A percentile compares a stretch with the other conserved stretches of the same genome.
Evolutionary conservation across 2,113 vertebrate genomes (phyloP).

Genomic region (Beaufortia kweichowensis): DNA sequence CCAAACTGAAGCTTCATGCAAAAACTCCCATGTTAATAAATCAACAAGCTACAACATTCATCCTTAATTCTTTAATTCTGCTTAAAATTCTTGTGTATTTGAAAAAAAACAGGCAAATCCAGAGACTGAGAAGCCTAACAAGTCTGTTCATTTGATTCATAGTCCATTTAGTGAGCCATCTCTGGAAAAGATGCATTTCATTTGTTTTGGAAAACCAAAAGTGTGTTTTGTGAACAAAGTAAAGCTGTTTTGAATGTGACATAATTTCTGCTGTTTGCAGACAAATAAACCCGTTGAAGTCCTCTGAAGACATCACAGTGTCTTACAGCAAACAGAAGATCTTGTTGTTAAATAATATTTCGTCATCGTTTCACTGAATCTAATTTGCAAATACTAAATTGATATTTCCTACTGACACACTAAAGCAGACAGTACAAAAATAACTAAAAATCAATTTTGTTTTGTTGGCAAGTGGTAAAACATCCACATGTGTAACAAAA

Average conservation of each 20-base stretch:
- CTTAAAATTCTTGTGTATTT: background rate
- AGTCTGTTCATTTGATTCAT: background rate
- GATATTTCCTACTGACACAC: too few species aligned
- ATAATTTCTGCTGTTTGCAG: background rate
- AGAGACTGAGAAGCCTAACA: background rate
- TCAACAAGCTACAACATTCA: background rate
- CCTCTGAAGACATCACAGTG: background rate
- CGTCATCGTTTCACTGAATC: too few species aligned
- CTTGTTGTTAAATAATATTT: too few species aligned
- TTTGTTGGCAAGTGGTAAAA: too few species aligned
- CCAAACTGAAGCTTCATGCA: background rate
- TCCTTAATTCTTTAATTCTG: background rate
- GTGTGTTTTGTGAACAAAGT: background rate
- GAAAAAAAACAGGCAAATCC: too few species aligned
- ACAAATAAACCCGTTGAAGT: background rate
- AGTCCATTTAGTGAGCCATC: background rate
- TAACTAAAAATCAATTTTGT: too few species aligned
- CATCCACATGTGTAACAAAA: too few species aligned
- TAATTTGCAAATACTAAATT: too few species aligned
- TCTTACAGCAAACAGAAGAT: too few species aligned
- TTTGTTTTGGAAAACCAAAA: slow-evolving; percentile 5
- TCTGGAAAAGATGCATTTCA: background rate
- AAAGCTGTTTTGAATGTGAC: background rate
- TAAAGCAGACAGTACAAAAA: too few species aligned
- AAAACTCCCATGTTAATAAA: background rate